Evolutionary conservation across 2,797 vertebrate genomes (phyloP), one percentile per base, ranked within the genome.

Genomic region (Anguilla pacifica): DNA sequence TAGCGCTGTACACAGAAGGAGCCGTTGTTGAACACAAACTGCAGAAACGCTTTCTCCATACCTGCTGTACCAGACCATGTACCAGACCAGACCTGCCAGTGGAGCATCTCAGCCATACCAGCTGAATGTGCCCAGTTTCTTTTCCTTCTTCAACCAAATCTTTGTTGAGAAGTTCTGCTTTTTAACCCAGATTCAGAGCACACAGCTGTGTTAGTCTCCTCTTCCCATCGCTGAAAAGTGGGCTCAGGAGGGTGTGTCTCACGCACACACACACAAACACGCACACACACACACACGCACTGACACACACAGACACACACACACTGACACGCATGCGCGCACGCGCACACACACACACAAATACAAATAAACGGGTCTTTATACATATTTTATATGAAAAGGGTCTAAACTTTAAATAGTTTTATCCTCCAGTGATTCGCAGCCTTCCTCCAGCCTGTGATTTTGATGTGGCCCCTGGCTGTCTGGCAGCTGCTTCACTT

Each of bases 341-440:
- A 35, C 35, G 35, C 39, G 2, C 39, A 39, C 39, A 77, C 31
- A 43, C 11, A 43, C 31, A 39, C 25, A 84, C n/a, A 59, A 0
- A 57, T n/a, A 46, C 25, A 88, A 28, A 81, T 64, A 81, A 82
- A 86, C 64, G 55, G 15, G 57, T 43, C n/a, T 43, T 85, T 81
- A 82, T 88, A 67, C 84, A 64, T 86, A 67, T 74, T 83, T 86
- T 86, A 88, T 55, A 70, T 77, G 55, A 83, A 86, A 49, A 35
- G 64, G 84, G n/a, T 55, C 43, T n/a, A 85, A 85, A 46, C 67
- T 77, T 31, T 51, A 70, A 89, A 86, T 86, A 74, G 61, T 81
- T 81, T 81, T 51, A 81, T 81, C 49, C 35, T 31, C 85, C 81
- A 74, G 81, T 84, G 61, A 82, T 84, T 57, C 43, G 11, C 28